A percentile compares a stretch with the other conserved stretches of the same genome.
Evolutionary conservation across 2,888 invertebrate genomes (phyloP).

Genomic region (Drosophila setosimentum): DNA sequence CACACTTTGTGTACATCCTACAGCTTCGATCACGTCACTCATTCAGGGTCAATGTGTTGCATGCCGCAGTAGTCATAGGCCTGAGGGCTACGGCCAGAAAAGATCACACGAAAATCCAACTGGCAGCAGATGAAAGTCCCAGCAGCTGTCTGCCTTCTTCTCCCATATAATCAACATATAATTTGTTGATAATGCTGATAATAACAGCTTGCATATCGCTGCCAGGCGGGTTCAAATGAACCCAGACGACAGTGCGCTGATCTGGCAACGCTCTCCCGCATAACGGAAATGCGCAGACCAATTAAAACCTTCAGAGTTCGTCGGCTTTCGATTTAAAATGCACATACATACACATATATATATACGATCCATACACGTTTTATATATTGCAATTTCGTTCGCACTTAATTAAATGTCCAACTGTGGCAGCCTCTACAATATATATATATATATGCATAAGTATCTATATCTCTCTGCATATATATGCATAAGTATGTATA

Average conservation of each 20-base stretch:
- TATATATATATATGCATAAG: background rate
- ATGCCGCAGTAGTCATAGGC: constrained; percentile 27
- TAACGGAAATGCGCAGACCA: constrained; percentile 37
- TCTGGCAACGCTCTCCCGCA: constrained; percentile 22
- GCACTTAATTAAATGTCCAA: constrained; percentile 68
- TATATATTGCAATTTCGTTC: constrained; percentile 31
- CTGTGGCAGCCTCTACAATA: constrained; percentile 17
- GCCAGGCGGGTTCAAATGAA: constrained; percentile 22
- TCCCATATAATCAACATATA: constrained; percentile 44
- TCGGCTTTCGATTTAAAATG: constrained; percentile 23
- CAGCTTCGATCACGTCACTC: constrained; percentile 25
- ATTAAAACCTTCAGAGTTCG: constrained; percentile 52
- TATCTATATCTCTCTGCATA: no score
- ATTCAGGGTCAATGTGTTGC: constrained; percentile 76
- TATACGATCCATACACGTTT: constrained; percentile 5
- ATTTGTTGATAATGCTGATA: constrained; percentile 52
- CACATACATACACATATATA: constrained; percentile 1
- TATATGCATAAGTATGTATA: constrained; percentile 7
- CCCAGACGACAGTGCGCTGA: constrained; percentile 30
- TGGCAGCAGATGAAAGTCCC: constrained; percentile 45
- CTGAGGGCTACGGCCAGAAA: constrained; percentile 28
- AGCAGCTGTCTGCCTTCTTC: constrained; percentile 20
- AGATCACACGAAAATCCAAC: constrained; percentile 35
- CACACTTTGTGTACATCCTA: constrained; percentile 50
- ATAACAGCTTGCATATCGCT: constrained; percentile 35